Conservation (phyloP, 2,113 vertebrate species). For the Heptranchias perlo region DNA sequence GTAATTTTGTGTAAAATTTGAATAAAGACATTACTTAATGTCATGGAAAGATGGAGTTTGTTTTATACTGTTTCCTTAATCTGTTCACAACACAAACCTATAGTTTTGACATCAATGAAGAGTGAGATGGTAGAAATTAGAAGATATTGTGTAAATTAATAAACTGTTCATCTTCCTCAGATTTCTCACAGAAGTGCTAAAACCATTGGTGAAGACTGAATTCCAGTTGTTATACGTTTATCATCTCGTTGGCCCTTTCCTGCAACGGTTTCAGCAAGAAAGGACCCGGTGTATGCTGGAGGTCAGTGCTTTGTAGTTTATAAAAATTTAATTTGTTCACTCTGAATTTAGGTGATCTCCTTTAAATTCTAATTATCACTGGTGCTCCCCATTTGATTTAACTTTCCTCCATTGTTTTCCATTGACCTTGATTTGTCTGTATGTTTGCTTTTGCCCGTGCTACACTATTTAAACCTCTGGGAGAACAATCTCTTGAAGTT, state of each 20-base stretch:
- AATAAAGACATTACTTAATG: neutral
- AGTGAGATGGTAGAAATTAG: neutral
- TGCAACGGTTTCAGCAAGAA: constrained; percentile 95
- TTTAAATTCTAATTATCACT: neutral
- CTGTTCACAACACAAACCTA: neutral
- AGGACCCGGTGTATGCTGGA: constrained; percentile 97
- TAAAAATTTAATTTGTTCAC: neutral
- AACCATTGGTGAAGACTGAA: constrained; percentile 92
- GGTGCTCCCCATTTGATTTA: neutral
- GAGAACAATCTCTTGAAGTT: neutral
- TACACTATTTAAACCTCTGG: neutral
- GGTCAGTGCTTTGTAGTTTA: constrained; percentile 55
- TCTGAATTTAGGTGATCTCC: too few relatives aligned
- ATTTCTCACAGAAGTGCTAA: constrained; percentile 86
- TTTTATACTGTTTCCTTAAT: neutral
- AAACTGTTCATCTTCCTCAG: constrained; percentile 53
- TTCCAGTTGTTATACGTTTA: constrained; percentile 95
- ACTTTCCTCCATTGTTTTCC: neutral
- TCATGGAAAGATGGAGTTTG: neutral
- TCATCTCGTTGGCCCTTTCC: constrained; percentile 93
- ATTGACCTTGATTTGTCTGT: neutral
- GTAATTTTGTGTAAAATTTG: neutral
- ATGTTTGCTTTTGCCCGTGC: neutral
- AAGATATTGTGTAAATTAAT: neutral
- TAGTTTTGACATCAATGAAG: neutral